A percentile compares a stretch with the other conserved stretches of the same genome.
phyloP scores from a whole-genome alignment of 1,140 invertebrate species.

The Solen grandis region DNA sequence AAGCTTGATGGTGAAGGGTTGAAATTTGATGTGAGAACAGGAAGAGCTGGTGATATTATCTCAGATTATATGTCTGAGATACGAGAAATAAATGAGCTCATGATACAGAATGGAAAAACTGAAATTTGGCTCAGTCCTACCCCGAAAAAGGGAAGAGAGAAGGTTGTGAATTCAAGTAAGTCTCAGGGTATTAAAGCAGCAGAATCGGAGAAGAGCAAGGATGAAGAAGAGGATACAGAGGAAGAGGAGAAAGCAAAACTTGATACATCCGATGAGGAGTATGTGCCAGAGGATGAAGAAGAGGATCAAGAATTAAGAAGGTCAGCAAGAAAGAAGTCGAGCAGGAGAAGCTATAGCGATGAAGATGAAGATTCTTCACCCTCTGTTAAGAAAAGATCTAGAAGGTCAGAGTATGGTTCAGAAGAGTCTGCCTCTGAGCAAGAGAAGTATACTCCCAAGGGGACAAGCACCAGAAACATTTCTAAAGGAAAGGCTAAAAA shows the following conservation, averaged over 20 bases:
- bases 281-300: slow-evolving; percentile 20
- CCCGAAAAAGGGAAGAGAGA: slow-evolving; percentile 26
- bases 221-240: slow-evolving; percentile 1
- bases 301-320: slow-evolving; percentile 15
- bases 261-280: slow-evolving; percentile 48
- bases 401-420: not conserved
- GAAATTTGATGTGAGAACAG: slow-evolving; percentile 48
- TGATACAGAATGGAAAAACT: slow-evolving; percentile 32
- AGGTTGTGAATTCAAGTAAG: not conserved
- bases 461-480: slow-evolving; percentile 37
- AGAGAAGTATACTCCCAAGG: slow-evolving; percentile 34
- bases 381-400: slow-evolving; percentile 7
- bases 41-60: slow-evolving; percentile 30
- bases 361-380: slow-evolving; percentile 5
- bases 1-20: slow-evolving; percentile 46
- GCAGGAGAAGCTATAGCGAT: not conserved
- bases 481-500: not conserved
- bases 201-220: not conserved
- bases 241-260: slow-evolving; percentile 31
- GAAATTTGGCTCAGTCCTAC: slow-evolving; percentile 20
- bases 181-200: not conserved
- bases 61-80: slow-evolving; percentile 46
- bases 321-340: slow-evolving; percentile 1
- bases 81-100: slow-evolving; percentile 49
- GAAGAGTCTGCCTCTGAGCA: slow-evolving; percentile 16